phyloP scores from a whole-genome alignment of 2,113 vertebrate species.

The Ranitomeya imitator region DNA sequence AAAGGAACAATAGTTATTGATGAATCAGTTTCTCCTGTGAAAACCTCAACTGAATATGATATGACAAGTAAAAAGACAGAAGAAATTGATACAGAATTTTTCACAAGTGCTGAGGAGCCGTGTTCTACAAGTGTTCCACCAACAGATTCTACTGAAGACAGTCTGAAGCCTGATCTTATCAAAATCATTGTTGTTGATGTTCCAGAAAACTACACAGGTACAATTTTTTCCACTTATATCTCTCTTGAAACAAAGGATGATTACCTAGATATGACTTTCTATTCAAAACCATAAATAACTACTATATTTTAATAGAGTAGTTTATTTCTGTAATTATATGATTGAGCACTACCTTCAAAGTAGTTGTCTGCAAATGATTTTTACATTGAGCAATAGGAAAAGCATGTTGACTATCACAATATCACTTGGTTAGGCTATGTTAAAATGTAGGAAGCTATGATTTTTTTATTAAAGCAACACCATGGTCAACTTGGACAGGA shows the following conservation, averaged over 20 bases:
- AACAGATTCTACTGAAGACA: conserved; percentile 67
- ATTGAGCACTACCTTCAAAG: neutral
- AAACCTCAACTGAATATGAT: conserved; percentile 63
- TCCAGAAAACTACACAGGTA: conserved; percentile 85
- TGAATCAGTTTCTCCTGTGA: conserved; percentile 69
- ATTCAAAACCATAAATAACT: neutral
- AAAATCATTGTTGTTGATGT: conserved; percentile 79
- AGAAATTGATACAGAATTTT: conserved; percentile 77
- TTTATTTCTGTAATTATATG: neutral
- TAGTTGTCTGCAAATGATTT: neutral
- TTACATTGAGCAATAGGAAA: neutral
- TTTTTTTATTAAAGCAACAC: neutral
- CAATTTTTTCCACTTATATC: conserved; percentile 65
- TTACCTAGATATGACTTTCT: neutral
- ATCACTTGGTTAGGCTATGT: neutral
- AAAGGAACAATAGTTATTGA: conserved; percentile 70
- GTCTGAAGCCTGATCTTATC: conserved; percentile 61
- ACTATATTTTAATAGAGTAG: neutral
- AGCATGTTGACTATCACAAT: neutral
- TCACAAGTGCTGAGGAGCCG: conserved; percentile 67
- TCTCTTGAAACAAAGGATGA: neutral
- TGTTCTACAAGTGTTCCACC: conserved; percentile 64
- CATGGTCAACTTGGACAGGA: neutral
- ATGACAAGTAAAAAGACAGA: conserved; percentile 62
- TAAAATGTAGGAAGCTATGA: neutral